Evolutionary conservation across 2,113 vertebrate genomes (phyloP).

Genomic region (Clinocottus analis): DNA sequence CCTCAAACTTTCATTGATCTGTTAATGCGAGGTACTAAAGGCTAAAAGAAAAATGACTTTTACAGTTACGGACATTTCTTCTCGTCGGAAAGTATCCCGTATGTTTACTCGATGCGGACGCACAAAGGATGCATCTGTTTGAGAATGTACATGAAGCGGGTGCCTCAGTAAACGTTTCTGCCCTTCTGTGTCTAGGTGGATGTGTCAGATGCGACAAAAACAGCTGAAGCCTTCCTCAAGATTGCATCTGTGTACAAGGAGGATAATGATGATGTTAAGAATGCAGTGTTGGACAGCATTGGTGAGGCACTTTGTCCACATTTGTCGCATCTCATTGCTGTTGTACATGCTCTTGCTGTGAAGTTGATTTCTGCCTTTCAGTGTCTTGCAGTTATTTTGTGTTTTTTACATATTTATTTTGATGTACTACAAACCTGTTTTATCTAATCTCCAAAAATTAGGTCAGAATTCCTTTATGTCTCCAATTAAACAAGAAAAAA

Average conservation of each 20-base stretch:
- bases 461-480: background rate
- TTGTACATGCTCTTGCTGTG: background rate
- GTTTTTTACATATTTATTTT: background rate
- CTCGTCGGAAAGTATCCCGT: no score
- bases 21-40: background rate
- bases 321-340: background rate
- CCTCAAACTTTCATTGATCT: background rate
- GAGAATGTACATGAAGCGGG: background rate
- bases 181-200: slow-evolving; percentile 84
- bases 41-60: background rate
- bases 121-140: background rate
- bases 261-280: slow-evolving; percentile 86
- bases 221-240: slow-evolving; percentile 90
- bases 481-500: background rate
- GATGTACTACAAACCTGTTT: background rate
- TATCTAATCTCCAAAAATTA: background rate
- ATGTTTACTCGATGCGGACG: background rate
- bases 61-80: no score
- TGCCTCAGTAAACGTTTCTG: background rate
- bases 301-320: slow-evolving; percentile 68
- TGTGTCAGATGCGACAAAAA: slow-evolving; percentile 87
- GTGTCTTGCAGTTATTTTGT: background rate
- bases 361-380: background rate
- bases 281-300: slow-evolving; percentile 83
- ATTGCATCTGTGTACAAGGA: slow-evolving; percentile 95